Base-by-base conservation (phyloP, 2,113 vertebrate species). In the Macheiramphus alcinus region DNA sequence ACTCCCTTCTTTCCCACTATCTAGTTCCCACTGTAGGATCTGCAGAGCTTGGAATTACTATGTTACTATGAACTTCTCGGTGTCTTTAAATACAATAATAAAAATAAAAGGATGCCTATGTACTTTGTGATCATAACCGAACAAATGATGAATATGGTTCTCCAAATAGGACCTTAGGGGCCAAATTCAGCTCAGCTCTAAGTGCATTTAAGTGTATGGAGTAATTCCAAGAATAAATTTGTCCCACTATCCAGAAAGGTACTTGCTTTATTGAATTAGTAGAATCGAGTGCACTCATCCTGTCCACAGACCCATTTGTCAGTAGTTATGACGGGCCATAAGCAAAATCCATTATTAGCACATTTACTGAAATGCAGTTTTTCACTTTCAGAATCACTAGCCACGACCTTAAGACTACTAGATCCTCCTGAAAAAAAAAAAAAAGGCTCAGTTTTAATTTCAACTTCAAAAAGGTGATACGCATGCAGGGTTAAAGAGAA, bases 261-360 rank as follows among this genome's bases (percentile, higher is more conserved):
- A 91, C 52, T 90, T 90, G 29, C 59, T 88, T 94, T 93, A 93
- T 91, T 94, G 78, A 81, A 91, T 95, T 90, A 96, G 61, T 42
- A 71, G 67, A 83, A 92, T n/a, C 1, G 8, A 90, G 40, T 71
- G 55, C 75, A 70, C 68, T 88, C 90, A 88, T 90, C 79, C 59
- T 70, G 50, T 59, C 67, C 72, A 80, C 42, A 67, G 58, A 88
- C 56, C 82, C 68, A 86, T 96, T 90, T 94, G 38, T 92, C 93
- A 94, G 88, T 81, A 93, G 76, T 79, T 88, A 93, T 74, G 75
- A 71, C 27, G 91, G 53, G 56, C 73, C 62, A 86, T 84, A 86
- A 92, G 88, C 56, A 96, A 93, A 94, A 78, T 27, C 75, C 86
- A 65, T 94, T 93, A 92, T 88, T 90, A 88, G 53, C 27, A 86